phyloP scores from a whole-genome alignment of 2,888 invertebrate genomes.

The Pseudanteris insignis region DNA sequence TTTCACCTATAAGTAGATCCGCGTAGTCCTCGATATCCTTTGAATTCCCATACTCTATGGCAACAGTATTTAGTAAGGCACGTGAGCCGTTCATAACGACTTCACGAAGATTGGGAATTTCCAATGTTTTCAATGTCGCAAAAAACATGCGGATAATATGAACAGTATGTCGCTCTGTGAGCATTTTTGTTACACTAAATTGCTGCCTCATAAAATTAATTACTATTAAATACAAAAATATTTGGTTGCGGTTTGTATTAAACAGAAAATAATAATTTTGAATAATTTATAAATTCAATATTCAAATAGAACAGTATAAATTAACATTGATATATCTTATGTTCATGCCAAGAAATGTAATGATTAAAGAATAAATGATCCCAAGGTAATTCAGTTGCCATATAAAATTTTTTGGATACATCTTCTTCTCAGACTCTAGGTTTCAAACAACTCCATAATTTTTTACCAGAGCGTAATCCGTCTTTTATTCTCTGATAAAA shows the following conservation, averaged over 20 bases:
- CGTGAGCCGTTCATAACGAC: conserved; percentile 40
- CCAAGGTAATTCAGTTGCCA: neutral
- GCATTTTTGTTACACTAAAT: conserved; percentile 45
- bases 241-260: conserved; percentile 7
- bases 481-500: neutral
- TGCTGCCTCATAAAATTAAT: conserved; percentile 25
- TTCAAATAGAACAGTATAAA: no score
- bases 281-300: conserved; percentile 39
- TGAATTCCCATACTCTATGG: conserved; percentile 28
- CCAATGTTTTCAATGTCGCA: conserved; percentile 27
- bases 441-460: conserved; percentile 7
- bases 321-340: conserved; percentile 3
- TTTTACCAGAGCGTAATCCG: neutral
- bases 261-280: neutral
- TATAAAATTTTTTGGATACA: conserved; percentile 1
- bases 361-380: conserved; percentile 7
- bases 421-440: conserved; percentile 1
- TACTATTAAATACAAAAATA: conserved; percentile 40
- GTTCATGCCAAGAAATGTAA: conserved; percentile 1
- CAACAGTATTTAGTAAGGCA: conserved; percentile 42
- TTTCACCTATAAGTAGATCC: conserved; percentile 7
- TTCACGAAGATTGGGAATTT: conserved; percentile 42
- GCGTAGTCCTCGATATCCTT: conserved; percentile 42
- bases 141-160: conserved; percentile 41
- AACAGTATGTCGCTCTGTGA: conserved; percentile 40